These are phyloP conservation scores for Andrena trimmerana DNA, from an alignment of 2,888 invertebrate genomes.

Conservation along the genomic window DNA sequence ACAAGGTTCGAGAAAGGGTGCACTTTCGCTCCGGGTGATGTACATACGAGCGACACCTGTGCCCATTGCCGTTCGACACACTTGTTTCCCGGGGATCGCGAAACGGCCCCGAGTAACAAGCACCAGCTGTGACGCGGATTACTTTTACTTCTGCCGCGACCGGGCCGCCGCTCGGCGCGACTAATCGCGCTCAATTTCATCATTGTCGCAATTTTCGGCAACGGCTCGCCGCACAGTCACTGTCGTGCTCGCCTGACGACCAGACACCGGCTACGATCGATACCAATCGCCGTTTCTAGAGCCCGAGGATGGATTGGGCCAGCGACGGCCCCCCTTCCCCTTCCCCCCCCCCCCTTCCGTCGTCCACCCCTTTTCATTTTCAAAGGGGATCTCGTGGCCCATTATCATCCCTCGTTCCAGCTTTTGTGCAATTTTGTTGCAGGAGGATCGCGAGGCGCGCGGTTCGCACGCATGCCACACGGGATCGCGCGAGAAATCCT, in stretches of 20 bases:
- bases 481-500: conserved; percentile 46
- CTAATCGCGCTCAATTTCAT: conserved; percentile 41
- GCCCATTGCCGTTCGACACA: conserved; percentile 9
- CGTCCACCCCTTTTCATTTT: conserved; percentile 3
- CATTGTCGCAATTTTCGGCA: conserved; percentile 18
- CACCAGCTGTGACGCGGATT: conserved; percentile 41
- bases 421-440: conserved; percentile 69
- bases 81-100: neutral
- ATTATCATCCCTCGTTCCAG: conserved; percentile 53
- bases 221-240: neutral
- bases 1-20: conserved; percentile 51
- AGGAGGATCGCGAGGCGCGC: conserved; percentile 33
- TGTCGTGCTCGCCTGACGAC: neutral
- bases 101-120: conserved; percentile 6
- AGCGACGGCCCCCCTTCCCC: neutral
- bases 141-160: neutral
- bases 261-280: conserved; percentile 23
- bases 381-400: conserved; percentile 37
- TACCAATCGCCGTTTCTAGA: neutral
- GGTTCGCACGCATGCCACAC: conserved; percentile 56
- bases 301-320: conserved; percentile 1
- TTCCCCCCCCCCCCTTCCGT: neutral
- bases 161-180: neutral
- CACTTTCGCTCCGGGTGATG: conserved; percentile 41
- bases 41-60: conserved; percentile 50